phyloP scores from a whole-genome alignment of 2,888 invertebrate genomes.

The Busseola fusca region DNA sequence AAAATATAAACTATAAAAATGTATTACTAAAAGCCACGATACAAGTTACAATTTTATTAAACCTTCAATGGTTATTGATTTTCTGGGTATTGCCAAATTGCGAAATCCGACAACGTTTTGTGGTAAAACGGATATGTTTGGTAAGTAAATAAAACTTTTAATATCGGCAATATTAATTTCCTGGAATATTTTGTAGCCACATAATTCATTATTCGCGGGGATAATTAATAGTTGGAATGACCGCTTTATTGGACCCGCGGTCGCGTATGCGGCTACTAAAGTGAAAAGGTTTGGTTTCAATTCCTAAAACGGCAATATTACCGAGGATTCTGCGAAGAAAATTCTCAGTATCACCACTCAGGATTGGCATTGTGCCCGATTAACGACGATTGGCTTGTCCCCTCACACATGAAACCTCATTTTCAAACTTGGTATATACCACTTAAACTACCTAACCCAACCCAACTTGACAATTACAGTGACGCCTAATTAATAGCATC shows the following conservation, averaged over 20 bases:
- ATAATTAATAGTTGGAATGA: conserved; percentile 37
- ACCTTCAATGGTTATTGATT: conserved; percentile 61
- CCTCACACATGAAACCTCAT: conserved; percentile 11
- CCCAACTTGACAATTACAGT: conserved; percentile 5
- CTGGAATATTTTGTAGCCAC: conserved; percentile 27
- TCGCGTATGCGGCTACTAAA: conserved; percentile 6
- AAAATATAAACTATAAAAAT: conserved; percentile 65
- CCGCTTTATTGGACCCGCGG: conserved; percentile 24
- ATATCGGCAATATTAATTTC: conserved; percentile 35
- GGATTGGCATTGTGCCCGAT: conserved; percentile 27
- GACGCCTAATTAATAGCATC: conserved; percentile 38
- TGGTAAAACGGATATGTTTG: conserved; percentile 19
- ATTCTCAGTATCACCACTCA: conserved; percentile 12
- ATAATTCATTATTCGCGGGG: conserved; percentile 30
- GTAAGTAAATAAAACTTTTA: conserved; percentile 35
- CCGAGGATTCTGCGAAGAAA: conserved; percentile 19
- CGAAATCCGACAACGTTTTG: conserved; percentile 6
- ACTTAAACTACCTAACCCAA: not conserved
- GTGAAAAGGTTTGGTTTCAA: conserved; percentile 35
- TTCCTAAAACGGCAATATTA: conserved; percentile 11
- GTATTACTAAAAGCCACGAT: conserved; percentile 65
- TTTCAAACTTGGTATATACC: conserved; percentile 23
- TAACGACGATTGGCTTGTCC: not conserved
- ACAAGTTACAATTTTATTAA: conserved; percentile 59
- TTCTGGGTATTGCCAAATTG: conserved; percentile 32